A percentile compares a stretch with the other conserved stretches of the same genome.
These are phyloP conservation scores for Mesoligia furuncula DNA, from an alignment of 2,888 invertebrate genomes.

Conservation along the genomic window DNA sequence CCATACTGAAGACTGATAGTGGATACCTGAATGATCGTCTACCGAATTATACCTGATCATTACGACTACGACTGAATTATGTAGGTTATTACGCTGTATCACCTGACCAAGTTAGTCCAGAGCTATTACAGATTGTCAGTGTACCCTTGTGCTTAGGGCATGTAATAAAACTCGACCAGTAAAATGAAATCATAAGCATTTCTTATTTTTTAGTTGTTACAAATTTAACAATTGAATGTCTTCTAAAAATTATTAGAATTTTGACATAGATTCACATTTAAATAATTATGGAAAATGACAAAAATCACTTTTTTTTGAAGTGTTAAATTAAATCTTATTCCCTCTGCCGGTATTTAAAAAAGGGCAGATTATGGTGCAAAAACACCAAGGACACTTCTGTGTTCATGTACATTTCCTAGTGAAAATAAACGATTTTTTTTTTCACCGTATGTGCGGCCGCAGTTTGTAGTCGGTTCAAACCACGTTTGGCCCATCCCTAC, in stretches of 20 bases:
- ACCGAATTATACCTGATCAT: neutral
- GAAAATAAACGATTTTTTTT: neutral
- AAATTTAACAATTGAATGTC: neutral
- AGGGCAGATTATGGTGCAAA: neutral
- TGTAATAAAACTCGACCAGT: too few species aligned
- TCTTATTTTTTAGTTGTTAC: neutral
- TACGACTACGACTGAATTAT: neutral
- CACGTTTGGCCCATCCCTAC: neutral
- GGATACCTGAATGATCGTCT: neutral
- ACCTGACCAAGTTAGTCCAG: neutral
- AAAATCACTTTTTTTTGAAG: neutral
- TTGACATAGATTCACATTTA: neutral
- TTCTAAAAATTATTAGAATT: neutral
- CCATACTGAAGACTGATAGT: too few species aligned
- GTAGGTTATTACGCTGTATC: neutral
- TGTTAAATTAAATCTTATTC: neutral
- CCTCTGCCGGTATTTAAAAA: neutral
- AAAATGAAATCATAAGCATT: neutral
- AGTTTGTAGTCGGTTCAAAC: neutral
- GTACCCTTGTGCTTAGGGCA: neutral
- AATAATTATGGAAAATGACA: neutral
- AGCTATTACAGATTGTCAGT: neutral
- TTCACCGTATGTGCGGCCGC: neutral
- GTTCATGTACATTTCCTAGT: too few species aligned
- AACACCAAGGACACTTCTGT: neutral